Evolutionary conservation across 2,888 invertebrate species (phyloP).

Genomic region (Aporophyla lueneburgensis): DNA sequence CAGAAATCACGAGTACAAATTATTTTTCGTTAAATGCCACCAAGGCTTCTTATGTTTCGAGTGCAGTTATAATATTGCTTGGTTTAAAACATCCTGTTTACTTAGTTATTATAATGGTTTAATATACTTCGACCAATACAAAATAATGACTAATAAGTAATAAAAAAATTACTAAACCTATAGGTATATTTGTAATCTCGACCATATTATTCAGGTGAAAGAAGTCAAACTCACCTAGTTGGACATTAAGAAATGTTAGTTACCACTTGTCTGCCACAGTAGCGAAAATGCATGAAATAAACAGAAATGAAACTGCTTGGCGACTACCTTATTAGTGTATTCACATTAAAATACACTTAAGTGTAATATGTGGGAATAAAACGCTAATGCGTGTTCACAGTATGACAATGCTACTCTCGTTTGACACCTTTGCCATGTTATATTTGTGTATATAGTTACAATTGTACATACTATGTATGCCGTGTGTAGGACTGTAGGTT

Average conservation of each 20-base stretch:
- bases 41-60: constrained; percentile 61
- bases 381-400: constrained; percentile 72
- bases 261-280: constrained; percentile 80
- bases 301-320: constrained; percentile 33
- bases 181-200: constrained; percentile 59
- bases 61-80: constrained; percentile 52
- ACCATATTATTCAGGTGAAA: constrained; percentile 65
- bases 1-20: constrained; percentile 68
- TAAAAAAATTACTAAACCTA: constrained; percentile 48
- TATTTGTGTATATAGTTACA: constrained; percentile 87
- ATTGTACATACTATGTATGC: constrained; percentile 90
- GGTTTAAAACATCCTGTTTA: constrained; percentile 32
- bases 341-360: constrained; percentile 36
- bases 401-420: constrained; percentile 73
- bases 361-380: constrained; percentile 57
- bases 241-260: constrained; percentile 85
- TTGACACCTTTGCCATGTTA: constrained; percentile 80
- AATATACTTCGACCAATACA: constrained; percentile 51
- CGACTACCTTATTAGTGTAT: constrained; percentile 26
- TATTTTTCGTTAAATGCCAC: constrained; percentile 59
- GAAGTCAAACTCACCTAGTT: constrained; percentile 70
- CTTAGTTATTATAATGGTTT: constrained; percentile 29
- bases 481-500: constrained; percentile 87
- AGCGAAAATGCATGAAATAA: constrained; percentile 71
- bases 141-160: constrained; percentile 28